Conservation (phyloP, 1,140 invertebrate genomes). For the Temnothorax longispinosus region DNA sequence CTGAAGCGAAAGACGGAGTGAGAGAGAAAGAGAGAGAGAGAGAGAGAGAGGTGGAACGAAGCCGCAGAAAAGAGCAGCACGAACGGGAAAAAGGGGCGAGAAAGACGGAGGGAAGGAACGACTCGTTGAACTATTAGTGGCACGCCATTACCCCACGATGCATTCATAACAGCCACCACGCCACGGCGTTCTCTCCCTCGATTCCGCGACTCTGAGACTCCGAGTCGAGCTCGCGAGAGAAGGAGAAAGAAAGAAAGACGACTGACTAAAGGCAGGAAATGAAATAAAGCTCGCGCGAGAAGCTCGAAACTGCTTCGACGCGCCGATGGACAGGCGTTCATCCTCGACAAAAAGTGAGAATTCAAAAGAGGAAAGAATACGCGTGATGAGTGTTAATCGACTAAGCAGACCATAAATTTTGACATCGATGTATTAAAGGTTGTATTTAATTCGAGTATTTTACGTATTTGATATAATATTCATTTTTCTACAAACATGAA, state of each 20-base stretch:
- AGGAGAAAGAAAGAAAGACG: slow-evolving; percentile 23
- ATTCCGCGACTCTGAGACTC: slow-evolving; percentile 53
- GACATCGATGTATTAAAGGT: neutral
- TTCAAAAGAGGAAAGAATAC: neutral
- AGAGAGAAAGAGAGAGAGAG: slow-evolving; percentile 59
- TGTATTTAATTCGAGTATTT: neutral
- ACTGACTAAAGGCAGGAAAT: slow-evolving; percentile 41
- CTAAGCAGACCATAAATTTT: neutral
- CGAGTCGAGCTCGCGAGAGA: slow-evolving; percentile 21
- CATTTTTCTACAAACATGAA: neutral
- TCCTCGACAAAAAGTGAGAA: slow-evolving; percentile 2
- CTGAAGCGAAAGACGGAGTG: slow-evolving; percentile 29
- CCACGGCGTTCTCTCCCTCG: slow-evolving; percentile 52
- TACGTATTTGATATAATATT: neutral
- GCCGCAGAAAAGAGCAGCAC: slow-evolving; percentile 46
- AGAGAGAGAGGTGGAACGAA: slow-evolving; percentile 53
- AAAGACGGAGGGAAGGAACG: slow-evolving; percentile 55
- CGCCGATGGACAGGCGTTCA: slow-evolving; percentile 45
- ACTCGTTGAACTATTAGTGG: slow-evolving; percentile 77
- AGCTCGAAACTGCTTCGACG: slow-evolving; percentile 44
- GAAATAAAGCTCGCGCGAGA: slow-evolving; percentile 52
- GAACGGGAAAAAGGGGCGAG: neutral
- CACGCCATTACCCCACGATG: slow-evolving; percentile 77
- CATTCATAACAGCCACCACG: slow-evolving; percentile 71
- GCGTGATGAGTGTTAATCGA: slow-evolving; percentile 8